Percentiles rank a stretch among this genome's conserved stretches.
phyloP scores from a whole-genome alignment of 1,140 invertebrate species.

The Lithobius niger region DNA sequence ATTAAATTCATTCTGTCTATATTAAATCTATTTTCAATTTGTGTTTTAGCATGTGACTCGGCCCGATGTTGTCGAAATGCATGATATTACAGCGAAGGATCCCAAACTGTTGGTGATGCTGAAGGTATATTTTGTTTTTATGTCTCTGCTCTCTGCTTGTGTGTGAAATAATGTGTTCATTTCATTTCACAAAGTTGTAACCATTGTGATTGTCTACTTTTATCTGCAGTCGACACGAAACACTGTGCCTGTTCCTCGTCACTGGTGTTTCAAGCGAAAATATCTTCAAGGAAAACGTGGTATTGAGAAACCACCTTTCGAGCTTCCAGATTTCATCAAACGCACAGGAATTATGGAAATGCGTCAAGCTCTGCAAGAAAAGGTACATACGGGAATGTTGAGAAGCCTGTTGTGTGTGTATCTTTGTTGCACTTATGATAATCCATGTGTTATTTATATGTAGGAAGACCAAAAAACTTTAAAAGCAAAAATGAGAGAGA shows the following conservation, averaged over 20 bases:
- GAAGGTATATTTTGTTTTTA: conserved; percentile 65
- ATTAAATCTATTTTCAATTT: conserved; percentile 8
- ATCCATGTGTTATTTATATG: conserved; percentile 10
- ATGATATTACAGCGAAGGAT: conserved; percentile 96
- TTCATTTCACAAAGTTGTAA: too few relatives aligned
- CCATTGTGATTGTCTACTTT: too few relatives aligned
- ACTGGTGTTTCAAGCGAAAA: conserved; percentile 99
- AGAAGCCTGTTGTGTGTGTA: too few relatives aligned
- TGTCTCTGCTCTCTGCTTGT: too few relatives aligned
- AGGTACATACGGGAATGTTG: too few relatives aligned
- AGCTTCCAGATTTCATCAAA: conserved; percentile 97
- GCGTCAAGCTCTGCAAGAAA: conserved; percentile 94
- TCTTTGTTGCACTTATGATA: background rate
- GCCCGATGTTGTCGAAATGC: conserved; percentile 99
- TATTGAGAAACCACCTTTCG: conserved; percentile 97
- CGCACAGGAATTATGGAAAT: conserved; percentile 99
- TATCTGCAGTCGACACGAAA: conserved; percentile 62
- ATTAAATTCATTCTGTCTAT: background rate
- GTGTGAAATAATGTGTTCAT: too few relatives aligned
- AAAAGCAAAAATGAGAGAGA: conserved; percentile 97
- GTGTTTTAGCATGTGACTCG: conserved; percentile 44
- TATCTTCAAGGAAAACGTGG: conserved; percentile 92
- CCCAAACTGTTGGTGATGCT: conserved; percentile 88
- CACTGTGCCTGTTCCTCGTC: conserved; percentile 89
- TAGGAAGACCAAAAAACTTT: conserved; percentile 87